A percentile compares a stretch with the other conserved stretches of the same genome.
Evolutionary conservation across 2,113 vertebrate species (phyloP).

Genomic region (Rhipidura dahli): DNA sequence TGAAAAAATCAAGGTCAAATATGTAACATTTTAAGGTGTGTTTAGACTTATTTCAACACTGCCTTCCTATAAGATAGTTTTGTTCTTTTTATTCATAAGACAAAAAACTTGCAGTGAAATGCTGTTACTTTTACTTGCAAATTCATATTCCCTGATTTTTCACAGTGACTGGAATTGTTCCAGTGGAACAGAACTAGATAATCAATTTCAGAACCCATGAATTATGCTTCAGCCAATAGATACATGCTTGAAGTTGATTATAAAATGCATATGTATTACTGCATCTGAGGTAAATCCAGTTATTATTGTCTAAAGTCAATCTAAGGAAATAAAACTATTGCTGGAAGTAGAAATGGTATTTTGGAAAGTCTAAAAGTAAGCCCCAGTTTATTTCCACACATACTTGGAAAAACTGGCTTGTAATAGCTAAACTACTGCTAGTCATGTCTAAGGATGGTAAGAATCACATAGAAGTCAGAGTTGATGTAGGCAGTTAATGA

Average conservation of each 20-base stretch:
- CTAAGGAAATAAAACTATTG: neutral
- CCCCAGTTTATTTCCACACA: neutral
- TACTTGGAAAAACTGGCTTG: neutral
- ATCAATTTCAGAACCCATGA: neutral
- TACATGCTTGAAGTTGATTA: neutral
- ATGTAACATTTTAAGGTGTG: neutral
- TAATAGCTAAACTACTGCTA: neutral
- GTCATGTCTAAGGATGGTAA: neutral
- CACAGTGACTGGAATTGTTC: neutral
- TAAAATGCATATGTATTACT: neutral
- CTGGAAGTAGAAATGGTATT: neutral
- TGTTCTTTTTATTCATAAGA: neutral
- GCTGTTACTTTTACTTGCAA: neutral
- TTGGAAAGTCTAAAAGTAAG: neutral
- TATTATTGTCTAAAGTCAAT: neutral
- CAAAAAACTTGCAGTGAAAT: neutral
- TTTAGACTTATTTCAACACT: neutral
- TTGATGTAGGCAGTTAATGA: neutral
- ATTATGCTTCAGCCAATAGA: neutral
- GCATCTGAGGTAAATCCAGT: neutral
- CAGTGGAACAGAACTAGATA: neutral
- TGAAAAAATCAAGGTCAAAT: neutral
- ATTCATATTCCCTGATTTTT: neutral
- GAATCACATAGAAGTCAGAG: neutral
- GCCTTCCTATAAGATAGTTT: neutral